These are phyloP conservation scores for Haemorhous mexicanus DNA, from an alignment of 2,113 vertebrate genomes.

Conservation along the genomic window DNA sequence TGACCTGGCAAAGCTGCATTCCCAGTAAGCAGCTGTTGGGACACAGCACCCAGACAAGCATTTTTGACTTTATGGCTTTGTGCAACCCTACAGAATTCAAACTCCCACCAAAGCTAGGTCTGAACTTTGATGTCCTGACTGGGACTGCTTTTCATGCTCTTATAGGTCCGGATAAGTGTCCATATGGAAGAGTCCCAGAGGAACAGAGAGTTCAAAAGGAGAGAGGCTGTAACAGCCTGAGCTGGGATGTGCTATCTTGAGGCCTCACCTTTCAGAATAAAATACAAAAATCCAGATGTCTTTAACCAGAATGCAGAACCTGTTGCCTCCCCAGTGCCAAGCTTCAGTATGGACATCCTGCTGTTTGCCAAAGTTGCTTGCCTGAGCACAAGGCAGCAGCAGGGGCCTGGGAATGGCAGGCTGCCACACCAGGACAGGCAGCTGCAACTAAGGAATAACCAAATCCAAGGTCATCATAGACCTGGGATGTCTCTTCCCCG, in stretches of 20 bases:
- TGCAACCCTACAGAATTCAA: neutral
- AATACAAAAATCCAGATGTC: neutral
- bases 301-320: neutral
- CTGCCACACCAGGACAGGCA: neutral
- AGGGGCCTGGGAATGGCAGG: neutral
- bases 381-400: rapidly evolving
- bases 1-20: constrained; percentile 16
- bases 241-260: neutral
- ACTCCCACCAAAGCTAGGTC: neutral
- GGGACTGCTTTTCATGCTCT: neutral
- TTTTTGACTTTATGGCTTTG: neutral
- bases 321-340: neutral
- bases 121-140: neutral
- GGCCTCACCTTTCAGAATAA: neutral
- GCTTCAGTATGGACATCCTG: neutral
- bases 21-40: constrained; percentile 1
- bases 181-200: neutral
- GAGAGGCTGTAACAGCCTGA: neutral
- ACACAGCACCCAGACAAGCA: neutral
- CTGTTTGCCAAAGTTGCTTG: neutral
- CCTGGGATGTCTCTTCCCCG: neutral
- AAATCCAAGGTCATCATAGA: neutral
- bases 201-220: neutral
- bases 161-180: neutral
- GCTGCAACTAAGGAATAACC: neutral